Base-by-base conservation (phyloP, 1,140 invertebrate genomes). In the Bilobella aurantiaca region DNA sequence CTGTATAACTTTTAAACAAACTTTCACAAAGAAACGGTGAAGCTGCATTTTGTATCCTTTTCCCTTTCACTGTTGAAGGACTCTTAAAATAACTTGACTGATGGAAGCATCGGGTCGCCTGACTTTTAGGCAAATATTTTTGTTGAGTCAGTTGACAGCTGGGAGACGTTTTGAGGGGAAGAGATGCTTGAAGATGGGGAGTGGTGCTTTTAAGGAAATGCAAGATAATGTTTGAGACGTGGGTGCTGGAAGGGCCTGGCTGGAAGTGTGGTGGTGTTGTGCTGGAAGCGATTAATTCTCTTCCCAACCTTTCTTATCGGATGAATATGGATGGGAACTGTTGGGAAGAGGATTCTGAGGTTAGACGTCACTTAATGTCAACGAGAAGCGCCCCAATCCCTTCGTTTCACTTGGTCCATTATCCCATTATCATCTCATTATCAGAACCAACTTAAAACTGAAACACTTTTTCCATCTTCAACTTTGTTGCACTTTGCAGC, bases 341-440 rank as follows among this genome's bases (percentile, higher is more conserved):
- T 14, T 53, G 23, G 8, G 25, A 53, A 53, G 23, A 53, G 49
- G 49, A 53, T 14, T 53, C 23, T 53, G 49, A 53, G 49, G 49
- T 53, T 53, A 53, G 34, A 8, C 49, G 49, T 53, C 49, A 53
- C 12, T 53, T 23, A 53, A 53, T 53, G 49, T 53, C 49, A 53
- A 53, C 8, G 5, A 53, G 49, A 53, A 53, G 3, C 23, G 14
- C 23, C 49, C n/a, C n/a, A n/a, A n/a, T n/a, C n/a, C n/a, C n/a
- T n/a, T n/a, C n/a, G n/a, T n/a, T n/a, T n/a, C n/a, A n/a, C n/a
- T n/a, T n/a, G n/a, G n/a, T 53, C 49, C 12, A 16, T 53, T 53
- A 53, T 8, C 49, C 49, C 49, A 53, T 53, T 53, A 53, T 53
- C 49, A 53, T 53, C 49, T 53, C 49, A 53, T 53, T 53, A 53